A percentile compares a stretch with the other conserved stretches of the same genome.
Evolutionary conservation across 53 echinoderm and acorn worm genomes (phyloP).

Genomic region (Henricia sp.): DNA sequence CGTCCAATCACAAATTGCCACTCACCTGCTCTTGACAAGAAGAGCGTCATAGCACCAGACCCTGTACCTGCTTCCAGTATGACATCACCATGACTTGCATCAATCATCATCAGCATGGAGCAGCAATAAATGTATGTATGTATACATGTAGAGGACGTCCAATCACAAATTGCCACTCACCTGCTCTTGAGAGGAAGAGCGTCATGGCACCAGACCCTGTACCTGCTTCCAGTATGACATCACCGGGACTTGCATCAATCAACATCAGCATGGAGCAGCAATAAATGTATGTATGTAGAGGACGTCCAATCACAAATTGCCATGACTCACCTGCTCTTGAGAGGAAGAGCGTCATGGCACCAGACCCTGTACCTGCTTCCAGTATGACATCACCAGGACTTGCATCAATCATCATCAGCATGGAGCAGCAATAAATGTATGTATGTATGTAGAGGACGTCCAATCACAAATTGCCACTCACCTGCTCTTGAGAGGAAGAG

Average conservation of each 20-base stretch:
- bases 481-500: too few relatives aligned
- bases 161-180: too few relatives aligned
- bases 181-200: slow-evolving; percentile 87
- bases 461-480: too few relatives aligned
- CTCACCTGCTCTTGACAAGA: slow-evolving; percentile 86
- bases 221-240: slow-evolving; percentile 86
- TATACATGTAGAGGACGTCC: too few relatives aligned
- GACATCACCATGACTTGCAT: slow-evolving; percentile 77
- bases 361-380: slow-evolving; percentile 89
- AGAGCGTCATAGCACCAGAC: slow-evolving; percentile 85
- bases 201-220: slow-evolving; percentile 93
- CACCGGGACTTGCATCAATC: slow-evolving; percentile 85
- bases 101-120: slow-evolving; percentile 88
- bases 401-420: slow-evolving; percentile 89
- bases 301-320: too few relatives aligned
- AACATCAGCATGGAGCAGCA: slow-evolving; percentile 87
- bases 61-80: slow-evolving; percentile 89
- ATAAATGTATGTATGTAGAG: too few relatives aligned
- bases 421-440: slow-evolving; percentile 58
- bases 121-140: slow-evolving; percentile 30
- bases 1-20: too few relatives aligned
- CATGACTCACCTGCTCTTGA: slow-evolving; percentile 88
- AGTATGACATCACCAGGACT: slow-evolving; percentile 80
- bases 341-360: slow-evolving; percentile 81
- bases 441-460: not conserved